Conservation (phyloP, 2,888 invertebrate species). For the Cantharis flavilabris region DNA sequence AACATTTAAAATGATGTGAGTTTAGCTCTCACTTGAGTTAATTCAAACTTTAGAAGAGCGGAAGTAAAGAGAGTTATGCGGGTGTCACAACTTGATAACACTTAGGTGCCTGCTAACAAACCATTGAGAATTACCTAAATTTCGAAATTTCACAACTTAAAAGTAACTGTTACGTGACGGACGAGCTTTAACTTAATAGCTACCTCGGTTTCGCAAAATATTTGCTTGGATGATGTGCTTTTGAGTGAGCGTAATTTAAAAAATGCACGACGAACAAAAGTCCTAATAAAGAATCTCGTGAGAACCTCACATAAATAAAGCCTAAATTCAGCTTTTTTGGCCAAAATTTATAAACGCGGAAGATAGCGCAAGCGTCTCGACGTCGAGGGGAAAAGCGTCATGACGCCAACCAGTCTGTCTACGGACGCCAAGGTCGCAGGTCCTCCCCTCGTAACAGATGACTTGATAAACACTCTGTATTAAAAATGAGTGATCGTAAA, state of each 20-base stretch:
- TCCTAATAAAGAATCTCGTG: background rate
- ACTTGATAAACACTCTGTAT: conserved; percentile 27
- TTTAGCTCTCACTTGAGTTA: background rate
- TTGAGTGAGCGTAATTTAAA: background rate
- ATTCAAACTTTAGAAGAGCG: background rate
- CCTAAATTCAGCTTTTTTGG: conserved; percentile 15
- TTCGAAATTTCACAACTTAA: background rate
- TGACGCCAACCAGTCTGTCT: conserved; percentile 55
- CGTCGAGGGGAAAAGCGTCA: conserved; percentile 44
- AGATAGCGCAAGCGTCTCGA: conserved; percentile 49
- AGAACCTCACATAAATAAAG: background rate
- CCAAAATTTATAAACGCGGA: conserved; percentile 7
- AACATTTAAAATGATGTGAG: background rate
- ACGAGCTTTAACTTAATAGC: background rate
- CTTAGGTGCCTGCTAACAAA: background rate
- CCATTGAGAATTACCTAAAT: background rate
- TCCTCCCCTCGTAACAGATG: conserved; percentile 20
- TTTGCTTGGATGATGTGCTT: background rate
- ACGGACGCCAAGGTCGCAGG: conserved; percentile 51
- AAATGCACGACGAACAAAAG: background rate
- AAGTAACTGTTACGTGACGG: background rate
- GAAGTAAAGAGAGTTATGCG: background rate
- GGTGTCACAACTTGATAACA: background rate
- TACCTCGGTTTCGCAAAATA: background rate
- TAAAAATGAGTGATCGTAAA: conserved; percentile 22